Conservation (phyloP, 1,140 invertebrate species). For the Subanguina moxae region DNA sequence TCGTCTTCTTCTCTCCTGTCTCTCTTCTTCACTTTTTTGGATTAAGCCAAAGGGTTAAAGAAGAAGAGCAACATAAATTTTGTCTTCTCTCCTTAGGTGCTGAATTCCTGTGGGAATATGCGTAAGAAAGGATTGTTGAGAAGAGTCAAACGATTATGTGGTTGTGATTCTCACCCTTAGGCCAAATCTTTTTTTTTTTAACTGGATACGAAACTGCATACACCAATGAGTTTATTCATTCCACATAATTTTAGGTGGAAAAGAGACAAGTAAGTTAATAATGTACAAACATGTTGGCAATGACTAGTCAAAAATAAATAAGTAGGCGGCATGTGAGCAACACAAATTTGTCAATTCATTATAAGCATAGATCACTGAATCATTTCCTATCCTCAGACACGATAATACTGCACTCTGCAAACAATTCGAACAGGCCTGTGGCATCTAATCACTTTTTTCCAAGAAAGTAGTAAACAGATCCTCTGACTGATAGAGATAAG, state of each 20-base stretch:
- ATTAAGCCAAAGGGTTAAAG: background rate
- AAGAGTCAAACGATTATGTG: no score
- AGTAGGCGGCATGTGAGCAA: no score
- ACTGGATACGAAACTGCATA: no score
- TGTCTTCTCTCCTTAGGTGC: background rate
- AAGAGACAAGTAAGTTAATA: background rate
- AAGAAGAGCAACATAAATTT: background rate
- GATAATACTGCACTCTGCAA: no score
- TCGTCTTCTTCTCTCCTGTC: background rate
- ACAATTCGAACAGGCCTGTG: background rate
- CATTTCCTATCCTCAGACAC: background rate
- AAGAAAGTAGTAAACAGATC: slow-evolving; percentile 25
- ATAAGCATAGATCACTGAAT: no score
- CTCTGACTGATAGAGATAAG: slow-evolving; percentile 22
- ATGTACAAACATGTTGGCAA: background rate
- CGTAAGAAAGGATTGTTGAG: no score
- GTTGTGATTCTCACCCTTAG: no score
- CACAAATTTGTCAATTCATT: no score
- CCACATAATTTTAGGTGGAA: background rate
- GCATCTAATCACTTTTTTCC: slow-evolving; percentile 14
- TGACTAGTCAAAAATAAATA: background rate
- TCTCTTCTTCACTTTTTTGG: background rate
- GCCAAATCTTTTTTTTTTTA: no score
- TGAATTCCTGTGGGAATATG: no score
- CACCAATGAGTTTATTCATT: no score